Evolutionary conservation across 2,113 vertebrate species (phyloP), one percentile per base, ranked within the genome.

Genomic region (Python bivittatus): DNA sequence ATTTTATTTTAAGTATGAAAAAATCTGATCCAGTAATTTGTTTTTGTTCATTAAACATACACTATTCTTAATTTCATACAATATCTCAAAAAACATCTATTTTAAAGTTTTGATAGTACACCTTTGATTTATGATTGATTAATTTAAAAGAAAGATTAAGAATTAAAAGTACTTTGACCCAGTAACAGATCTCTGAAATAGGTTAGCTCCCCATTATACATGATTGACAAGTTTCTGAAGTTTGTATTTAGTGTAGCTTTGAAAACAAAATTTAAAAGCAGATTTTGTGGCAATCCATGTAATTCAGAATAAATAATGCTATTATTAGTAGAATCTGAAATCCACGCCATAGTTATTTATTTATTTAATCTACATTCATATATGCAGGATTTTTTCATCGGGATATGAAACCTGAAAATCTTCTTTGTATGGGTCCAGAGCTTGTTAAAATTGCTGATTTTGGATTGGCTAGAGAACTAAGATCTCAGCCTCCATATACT

Each of bases 381-480:
- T 85, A 54, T 86, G 2, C 94, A 99, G 99, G 99, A 22, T 99
- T 99, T 97, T 99, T 99, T 95, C 99, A 99, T 93, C 98, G 99
- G 93, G 99, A 99, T 96, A 99, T 99, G 99, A 99, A 99, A 94
- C 99, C 99, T 61, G 99, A 99, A 97, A 99, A 99, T 88, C 97
- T 99, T 96, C 97, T 99, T 48, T 99, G 99, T 94, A 99, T 99
- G 98, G 99, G 99, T 48, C 99, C 99, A 95, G 99, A 99, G 91
- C 98, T 99, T 95, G 98, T 99, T 64, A 99, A 99, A 98, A 99
- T 99, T 95, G 99, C 99, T 91, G 99, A 99, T 96, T 99, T 99
- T 97, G 99, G 99, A 89, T 97, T 99, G 96, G 99, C 99, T 61
- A 98, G 99, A 97, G 99, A 99, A 95, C 98, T 99, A 89, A 98